A percentile compares a stretch with the other conserved stretches of the same genome.
phyloP scores from a whole-genome alignment of 30 jellyfish, hydroid and myxozoan species.

The Pelagia noctiluca region DNA sequence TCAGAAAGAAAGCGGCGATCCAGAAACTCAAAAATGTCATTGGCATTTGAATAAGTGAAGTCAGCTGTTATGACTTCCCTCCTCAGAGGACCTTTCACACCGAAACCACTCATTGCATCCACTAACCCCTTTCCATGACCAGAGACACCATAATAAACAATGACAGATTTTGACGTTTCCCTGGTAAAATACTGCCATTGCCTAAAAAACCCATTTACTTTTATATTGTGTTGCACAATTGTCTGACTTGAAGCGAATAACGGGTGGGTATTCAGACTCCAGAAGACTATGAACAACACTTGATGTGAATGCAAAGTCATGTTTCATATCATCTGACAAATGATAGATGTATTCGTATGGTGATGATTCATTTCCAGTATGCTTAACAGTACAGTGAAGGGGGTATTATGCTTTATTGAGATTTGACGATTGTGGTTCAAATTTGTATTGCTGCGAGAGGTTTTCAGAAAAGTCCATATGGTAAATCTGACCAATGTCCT shows the following conservation, averaged over 20 bases:
- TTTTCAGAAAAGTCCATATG: constrained; percentile 21
- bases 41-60: not conserved
- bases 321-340: not conserved
- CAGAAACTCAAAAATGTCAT: not conserved
- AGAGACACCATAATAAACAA: constrained; percentile 17
- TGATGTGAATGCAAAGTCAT: not conserved
- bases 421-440: constrained; percentile 5
- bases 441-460: not conserved
- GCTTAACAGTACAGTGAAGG: constrained; percentile 9
- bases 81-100: constrained; percentile 33
- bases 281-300: not conserved
- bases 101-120: constrained; percentile 42
- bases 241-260: constrained; percentile 7
- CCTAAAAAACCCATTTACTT: not conserved
- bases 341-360: not conserved
- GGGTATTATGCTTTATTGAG: not conserved
- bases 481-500: not conserved
- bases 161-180: not conserved
- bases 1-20: not conserved
- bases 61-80: constrained; percentile 8
- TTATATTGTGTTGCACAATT: constrained; percentile 22
- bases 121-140: constrained; percentile 13
- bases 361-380: not conserved
- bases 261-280: not conserved
- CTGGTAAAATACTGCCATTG: not conserved